phyloP scores from a whole-genome alignment of 1,140 invertebrate genomes.

The Drosophila ironensis region DNA sequence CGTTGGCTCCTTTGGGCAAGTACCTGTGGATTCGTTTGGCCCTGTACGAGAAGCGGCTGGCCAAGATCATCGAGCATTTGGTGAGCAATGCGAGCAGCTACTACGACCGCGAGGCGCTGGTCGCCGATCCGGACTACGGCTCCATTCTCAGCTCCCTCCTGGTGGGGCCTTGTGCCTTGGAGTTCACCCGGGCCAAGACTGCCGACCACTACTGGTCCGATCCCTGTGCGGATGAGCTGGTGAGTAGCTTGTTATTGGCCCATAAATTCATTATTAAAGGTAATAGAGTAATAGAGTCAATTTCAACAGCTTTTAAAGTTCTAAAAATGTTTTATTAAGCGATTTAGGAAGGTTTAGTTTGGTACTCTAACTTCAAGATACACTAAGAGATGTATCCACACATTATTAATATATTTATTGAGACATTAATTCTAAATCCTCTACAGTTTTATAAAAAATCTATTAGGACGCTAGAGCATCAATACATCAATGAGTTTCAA shows the following conservation, averaged over 20 bases:
- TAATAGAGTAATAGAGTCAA: no score
- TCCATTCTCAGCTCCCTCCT: constrained; percentile 94
- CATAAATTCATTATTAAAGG: not conserved
- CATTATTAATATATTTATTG: no score
- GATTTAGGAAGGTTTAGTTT: no score
- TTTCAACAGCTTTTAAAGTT: no score
- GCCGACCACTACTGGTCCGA: constrained; percentile 95
- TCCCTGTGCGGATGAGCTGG: constrained; percentile 94
- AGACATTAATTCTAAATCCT: no score
- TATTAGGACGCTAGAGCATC: no score
- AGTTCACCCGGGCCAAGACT: constrained; percentile 94
- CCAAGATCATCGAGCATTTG: constrained; percentile 93
- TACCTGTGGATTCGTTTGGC: constrained; percentile 96
- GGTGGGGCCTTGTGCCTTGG: constrained; percentile 95
- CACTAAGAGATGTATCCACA: no score
- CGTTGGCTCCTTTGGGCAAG: constrained; percentile 64
- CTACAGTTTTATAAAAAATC: no score
- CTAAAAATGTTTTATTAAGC: no score
- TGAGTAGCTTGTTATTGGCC: constrained; percentile 24
- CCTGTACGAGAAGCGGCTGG: constrained; percentile 92
- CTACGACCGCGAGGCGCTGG: constrained; percentile 93
- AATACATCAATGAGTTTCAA: no score
- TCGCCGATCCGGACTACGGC: constrained; percentile 95
- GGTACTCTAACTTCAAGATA: no score
- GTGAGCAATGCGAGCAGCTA: constrained; percentile 91